Evolutionary conservation across 2,797 vertebrate genomes (phyloP).

Genomic region (Tenualosa thibaudeaui): DNA sequence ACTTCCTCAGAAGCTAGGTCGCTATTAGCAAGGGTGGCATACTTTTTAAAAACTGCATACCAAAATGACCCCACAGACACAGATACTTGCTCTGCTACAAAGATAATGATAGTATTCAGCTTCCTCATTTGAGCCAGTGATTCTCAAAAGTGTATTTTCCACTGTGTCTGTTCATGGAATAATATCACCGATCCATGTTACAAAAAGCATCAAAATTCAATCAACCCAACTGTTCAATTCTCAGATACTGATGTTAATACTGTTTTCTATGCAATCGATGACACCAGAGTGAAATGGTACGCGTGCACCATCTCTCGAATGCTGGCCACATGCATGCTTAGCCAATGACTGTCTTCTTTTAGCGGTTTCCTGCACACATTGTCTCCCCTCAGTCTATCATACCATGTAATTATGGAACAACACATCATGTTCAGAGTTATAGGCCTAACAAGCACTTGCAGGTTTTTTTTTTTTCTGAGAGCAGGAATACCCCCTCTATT

Average conservation of each 20-base stretch:
- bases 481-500: conserved; percentile 10
- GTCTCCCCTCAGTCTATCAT: conserved; percentile 22
- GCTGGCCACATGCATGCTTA: neutral
- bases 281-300: neutral
- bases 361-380: conserved; percentile 18
- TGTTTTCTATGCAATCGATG: neutral
- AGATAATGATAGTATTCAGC: neutral
- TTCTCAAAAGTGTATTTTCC: neutral
- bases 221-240: neutral
- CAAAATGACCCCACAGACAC: neutral
- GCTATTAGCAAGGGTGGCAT: conserved; percentile 1
- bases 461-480: conserved; percentile 41
- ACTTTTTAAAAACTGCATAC: neutral
- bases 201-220: neutral
- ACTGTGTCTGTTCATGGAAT: neutral
- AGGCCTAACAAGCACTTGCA: conserved; percentile 47
- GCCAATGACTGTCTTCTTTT: neutral
- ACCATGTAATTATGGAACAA: conserved; percentile 19
- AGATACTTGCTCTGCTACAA: neutral
- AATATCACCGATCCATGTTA: neutral
- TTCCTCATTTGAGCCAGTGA: neutral
- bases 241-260: neutral
- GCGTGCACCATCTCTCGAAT: conserved; percentile 1
- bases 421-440: conserved; percentile 21
- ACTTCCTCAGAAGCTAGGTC: neutral